phyloP scores from a whole-genome alignment of 2,888 invertebrate genomes.

The Drosophila seclusa region DNA sequence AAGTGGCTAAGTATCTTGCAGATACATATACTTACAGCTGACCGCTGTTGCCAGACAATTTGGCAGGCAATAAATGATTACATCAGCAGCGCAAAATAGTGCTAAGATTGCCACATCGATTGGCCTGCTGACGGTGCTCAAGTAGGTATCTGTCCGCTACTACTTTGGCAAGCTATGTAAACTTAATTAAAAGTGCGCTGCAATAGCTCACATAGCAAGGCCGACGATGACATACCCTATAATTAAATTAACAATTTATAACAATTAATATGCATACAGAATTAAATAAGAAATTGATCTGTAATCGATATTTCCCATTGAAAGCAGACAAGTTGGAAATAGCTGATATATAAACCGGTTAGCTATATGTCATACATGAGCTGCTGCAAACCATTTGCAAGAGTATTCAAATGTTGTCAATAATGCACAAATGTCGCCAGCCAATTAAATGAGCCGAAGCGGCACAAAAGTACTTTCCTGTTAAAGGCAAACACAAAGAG shows the following conservation, averaged over 20 bases:
- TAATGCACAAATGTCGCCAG: conserved; percentile 21
- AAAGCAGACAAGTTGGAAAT: not conserved
- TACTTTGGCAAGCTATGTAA: conserved; percentile 13
- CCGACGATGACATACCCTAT: not conserved
- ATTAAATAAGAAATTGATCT: not conserved
- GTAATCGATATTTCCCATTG: not conserved
- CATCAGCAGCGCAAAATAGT: conserved; percentile 70
- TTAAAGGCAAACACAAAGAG: conserved; percentile 13
- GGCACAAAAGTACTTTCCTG: conserved; percentile 13
- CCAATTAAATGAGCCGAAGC: conserved; percentile 28
- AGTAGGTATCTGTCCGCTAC: conserved; percentile 2
- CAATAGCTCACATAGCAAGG: not conserved
- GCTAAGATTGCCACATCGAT: conserved; percentile 38
- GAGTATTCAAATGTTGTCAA: not conserved
- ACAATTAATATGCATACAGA: not conserved
- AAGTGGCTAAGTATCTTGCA: conserved; percentile 17
- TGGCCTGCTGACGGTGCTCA: conserved; percentile 24
- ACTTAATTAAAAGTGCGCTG: conserved; percentile 40
- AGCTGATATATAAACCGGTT: not conserved
- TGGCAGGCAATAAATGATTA: conserved; percentile 56
- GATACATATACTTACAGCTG: conserved; percentile 15
- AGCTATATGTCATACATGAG: not conserved
- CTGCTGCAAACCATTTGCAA: not conserved
- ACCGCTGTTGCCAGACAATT: conserved; percentile 38
- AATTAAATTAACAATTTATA: not conserved